Percentiles rank a stretch among this genome's conserved stretches.
Conservation (phyloP, 2,113 vertebrate genomes). For the Melanerpes formicivorus region DNA sequence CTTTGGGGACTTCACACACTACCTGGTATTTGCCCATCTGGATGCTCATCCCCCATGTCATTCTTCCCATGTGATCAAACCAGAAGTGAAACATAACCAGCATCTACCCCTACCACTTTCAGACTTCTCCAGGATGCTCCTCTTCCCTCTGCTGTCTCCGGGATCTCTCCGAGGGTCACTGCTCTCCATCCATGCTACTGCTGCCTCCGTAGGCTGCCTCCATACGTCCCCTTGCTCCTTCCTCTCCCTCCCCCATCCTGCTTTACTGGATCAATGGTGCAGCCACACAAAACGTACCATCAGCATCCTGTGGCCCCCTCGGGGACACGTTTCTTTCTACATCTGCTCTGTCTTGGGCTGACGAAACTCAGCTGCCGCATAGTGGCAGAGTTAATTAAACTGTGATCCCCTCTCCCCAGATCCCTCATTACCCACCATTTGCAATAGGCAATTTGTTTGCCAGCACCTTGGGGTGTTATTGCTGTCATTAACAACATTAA, state of each 20-base stretch:
- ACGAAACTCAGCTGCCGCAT: not conserved
- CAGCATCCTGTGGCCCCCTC: not conserved
- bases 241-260: accelerated
- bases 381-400: not conserved
- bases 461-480: constrained; percentile 1
- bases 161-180: not conserved
- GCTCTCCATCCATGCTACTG: not conserved
- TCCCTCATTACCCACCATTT: not conserved
- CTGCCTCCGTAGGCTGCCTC: accelerated
- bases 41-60: not conserved
- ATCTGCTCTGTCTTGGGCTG: not conserved
- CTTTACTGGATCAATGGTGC: not conserved
- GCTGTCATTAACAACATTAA: not conserved
- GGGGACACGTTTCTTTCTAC: not conserved
- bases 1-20: not conserved
- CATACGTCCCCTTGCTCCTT: accelerated
- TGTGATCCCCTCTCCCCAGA: not conserved
- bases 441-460: constrained; percentile 7
- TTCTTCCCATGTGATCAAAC: not conserved
- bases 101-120: not conserved
- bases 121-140: not conserved
- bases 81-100: not conserved
- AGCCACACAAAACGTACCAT: not conserved
- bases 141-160: not conserved
- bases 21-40: accelerated